Evolutionary conservation across 1,140 invertebrate species (phyloP).

Genomic region (Bombus haemorrhoidalis): DNA sequence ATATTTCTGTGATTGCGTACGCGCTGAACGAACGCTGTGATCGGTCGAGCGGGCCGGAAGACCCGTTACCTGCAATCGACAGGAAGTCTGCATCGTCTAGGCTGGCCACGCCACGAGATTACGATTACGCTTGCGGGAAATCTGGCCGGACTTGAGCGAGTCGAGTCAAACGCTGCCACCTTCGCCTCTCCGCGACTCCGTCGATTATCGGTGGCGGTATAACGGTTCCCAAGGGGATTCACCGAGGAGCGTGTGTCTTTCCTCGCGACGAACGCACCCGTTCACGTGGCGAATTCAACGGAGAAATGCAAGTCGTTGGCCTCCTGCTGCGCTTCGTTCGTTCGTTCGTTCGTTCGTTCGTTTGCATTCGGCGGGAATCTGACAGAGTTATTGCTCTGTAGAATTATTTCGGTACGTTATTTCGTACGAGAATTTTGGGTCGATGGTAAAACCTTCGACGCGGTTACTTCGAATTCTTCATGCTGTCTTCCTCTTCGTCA

Average conservation of each 20-base stretch:
- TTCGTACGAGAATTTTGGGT: too few relatives aligned
- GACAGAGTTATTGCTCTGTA: background rate
- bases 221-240: constrained; percentile 27
- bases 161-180: constrained; percentile 17
- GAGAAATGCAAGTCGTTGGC: constrained; percentile 6
- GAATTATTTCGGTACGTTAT: too few relatives aligned
- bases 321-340: background rate
- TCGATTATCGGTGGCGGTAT: constrained; percentile 35
- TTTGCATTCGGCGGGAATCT: background rate
- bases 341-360: background rate
- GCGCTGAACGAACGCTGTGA: background rate
- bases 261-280: background rate
- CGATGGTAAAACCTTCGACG: too few relatives aligned
- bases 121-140: constrained; percentile 24
- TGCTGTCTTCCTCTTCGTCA: too few relatives aligned
- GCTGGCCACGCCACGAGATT: constrained; percentile 20
- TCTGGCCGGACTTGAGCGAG: background rate
- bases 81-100: constrained; percentile 39
- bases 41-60: constrained; percentile 26
- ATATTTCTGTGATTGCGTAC: too few relatives aligned
- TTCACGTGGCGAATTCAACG: background rate
- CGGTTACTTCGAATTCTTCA: too few relatives aligned
- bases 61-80: constrained; percentile 41
- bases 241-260: too few relatives aligned
- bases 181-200: background rate